A percentile compares a stretch with the other conserved stretches of the same genome.
These are phyloP conservation scores for Syngnathus rostellatus DNA, from an alignment of 2,797 vertebrate genomes.

Conservation along the genomic window DNA sequence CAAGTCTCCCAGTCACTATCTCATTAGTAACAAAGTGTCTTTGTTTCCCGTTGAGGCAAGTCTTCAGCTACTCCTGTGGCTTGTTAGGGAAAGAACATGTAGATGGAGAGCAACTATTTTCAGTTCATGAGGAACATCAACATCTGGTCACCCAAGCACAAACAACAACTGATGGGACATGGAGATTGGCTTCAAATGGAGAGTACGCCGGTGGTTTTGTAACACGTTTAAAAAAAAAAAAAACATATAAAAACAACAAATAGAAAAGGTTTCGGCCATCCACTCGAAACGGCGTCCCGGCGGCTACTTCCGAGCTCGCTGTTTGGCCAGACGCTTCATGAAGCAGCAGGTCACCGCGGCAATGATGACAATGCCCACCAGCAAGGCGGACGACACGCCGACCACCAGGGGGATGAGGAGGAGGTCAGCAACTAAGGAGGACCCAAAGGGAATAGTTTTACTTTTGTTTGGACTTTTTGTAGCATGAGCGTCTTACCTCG, in stretches of 20 bases:
- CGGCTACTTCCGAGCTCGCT: slow-evolving; percentile 61
- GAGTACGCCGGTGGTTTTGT: not conserved
- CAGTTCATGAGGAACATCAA: not conserved
- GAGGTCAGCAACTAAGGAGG: slow-evolving; percentile 71
- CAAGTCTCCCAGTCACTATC: not conserved
- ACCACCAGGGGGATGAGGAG: slow-evolving; percentile 78
- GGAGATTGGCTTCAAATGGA: not conserved
- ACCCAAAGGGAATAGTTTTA: slow-evolving; percentile 1
- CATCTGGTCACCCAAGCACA: not conserved
- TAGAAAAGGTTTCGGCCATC: not conserved
- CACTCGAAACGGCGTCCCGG: not conserved
- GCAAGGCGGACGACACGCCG: slow-evolving; percentile 78
- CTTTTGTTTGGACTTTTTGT: not conserved
- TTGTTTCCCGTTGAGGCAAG: not conserved
- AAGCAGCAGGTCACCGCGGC: slow-evolving; percentile 84
- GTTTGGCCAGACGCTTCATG: slow-evolving; percentile 73
- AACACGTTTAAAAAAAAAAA: not conserved
- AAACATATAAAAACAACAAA: no score
- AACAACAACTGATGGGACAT: not conserved
- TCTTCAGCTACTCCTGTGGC: not conserved
- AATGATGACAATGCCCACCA: slow-evolving; percentile 75
- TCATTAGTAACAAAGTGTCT: not conserved
- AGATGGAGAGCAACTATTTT: not conserved
- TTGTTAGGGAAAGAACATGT: not conserved
- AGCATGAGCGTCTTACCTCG: slow-evolving; percentile 61